Evolutionary conservation across 1,140 invertebrate species (phyloP).

Genomic region (Goniozus legneri): DNA sequence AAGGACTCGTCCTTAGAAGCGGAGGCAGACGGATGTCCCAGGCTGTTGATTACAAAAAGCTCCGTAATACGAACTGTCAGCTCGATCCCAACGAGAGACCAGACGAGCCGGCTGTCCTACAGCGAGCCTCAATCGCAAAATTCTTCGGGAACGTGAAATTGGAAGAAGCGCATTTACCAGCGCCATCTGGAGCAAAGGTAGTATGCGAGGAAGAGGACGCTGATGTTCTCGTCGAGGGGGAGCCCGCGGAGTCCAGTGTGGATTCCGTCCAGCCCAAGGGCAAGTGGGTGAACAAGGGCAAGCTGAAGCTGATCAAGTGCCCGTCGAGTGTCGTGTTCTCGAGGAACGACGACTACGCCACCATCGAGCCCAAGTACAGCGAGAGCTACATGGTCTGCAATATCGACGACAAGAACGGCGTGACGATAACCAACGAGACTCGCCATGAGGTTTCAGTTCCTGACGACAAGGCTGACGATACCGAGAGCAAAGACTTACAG

Average conservation of each 20-base stretch:
- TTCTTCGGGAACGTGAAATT: conserved; percentile 51
- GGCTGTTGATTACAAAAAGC: no score
- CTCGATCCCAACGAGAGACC: conserved; percentile 21
- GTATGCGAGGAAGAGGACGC: conserved; percentile 17
- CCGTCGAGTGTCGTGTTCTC: not conserved
- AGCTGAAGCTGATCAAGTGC: conserved; percentile 6
- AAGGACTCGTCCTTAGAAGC: conserved; percentile 18
- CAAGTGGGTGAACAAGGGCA: conserved; percentile 14
- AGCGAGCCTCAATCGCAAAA: conserved; percentile 23
- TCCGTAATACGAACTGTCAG: no score
- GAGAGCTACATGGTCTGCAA: not conserved
- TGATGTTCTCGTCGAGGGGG: conserved; percentile 12
- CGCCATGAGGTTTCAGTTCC: conserved; percentile 30
- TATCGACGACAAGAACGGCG: conserved; percentile 11
- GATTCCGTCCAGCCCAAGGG: conserved; percentile 7
- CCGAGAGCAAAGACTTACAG: conserved; percentile 32
- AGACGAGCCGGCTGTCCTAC: conserved; percentile 18
- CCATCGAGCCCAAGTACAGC: conserved; percentile 16
- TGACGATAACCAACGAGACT: conserved; percentile 6
- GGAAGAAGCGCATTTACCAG: conserved; percentile 55
- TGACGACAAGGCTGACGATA: conserved; percentile 41
- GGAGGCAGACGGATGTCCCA: no score
- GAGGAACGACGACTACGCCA: conserved; percentile 16
- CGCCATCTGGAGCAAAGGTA: conserved; percentile 52
- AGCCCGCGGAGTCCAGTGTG: conserved; percentile 7